Conservation (phyloP, 1,140 invertebrate genomes). For the Drosophila watanabei region DNA sequence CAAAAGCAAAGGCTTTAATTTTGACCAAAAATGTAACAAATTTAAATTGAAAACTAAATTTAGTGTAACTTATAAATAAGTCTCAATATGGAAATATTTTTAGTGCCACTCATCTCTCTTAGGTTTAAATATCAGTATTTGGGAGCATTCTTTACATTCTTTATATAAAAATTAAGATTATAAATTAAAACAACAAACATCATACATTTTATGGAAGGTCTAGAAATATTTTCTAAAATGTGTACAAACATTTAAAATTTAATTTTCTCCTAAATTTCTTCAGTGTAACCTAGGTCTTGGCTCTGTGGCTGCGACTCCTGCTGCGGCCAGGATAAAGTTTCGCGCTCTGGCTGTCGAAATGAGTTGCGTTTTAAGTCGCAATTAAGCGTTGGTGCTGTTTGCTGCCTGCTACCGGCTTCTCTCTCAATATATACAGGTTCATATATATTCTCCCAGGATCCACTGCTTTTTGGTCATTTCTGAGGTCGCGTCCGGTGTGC, state of each 20-base stretch:
- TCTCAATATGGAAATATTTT: too few relatives aligned
- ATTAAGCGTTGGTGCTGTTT: slow-evolving; percentile 62
- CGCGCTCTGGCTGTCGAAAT: slow-evolving; percentile 50
- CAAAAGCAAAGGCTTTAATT: too few relatives aligned
- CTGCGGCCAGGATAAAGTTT: slow-evolving; percentile 56
- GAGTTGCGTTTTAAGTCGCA: slow-evolving; percentile 79
- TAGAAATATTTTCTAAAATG: too few relatives aligned
- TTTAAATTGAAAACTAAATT: background rate
- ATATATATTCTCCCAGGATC: background rate
- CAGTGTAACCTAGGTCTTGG: slow-evolving; percentile 9
- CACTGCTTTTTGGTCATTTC: slow-evolving; percentile 1
- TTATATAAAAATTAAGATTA: too few relatives aligned
- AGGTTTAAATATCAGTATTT: too few relatives aligned
- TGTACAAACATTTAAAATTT: too few relatives aligned
- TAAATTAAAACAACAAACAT: too few relatives aligned
- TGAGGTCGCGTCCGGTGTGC: slow-evolving; percentile 13
- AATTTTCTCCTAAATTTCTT: background rate
- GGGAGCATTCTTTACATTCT: too few relatives aligned
- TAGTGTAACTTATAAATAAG: too few relatives aligned
- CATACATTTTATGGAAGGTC: too few relatives aligned
- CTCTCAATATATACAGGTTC: slow-evolving; percentile 1
- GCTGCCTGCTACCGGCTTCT: slow-evolving; percentile 23
- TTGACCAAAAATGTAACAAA: background rate
- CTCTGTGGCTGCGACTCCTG: slow-evolving; percentile 20
- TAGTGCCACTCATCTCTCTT: too few relatives aligned